Percentiles rank a stretch among this genome's conserved stretches.
phyloP scores from a whole-genome alignment of 2,113 vertebrate species.

The Eudyptes chrysolophus region DNA sequence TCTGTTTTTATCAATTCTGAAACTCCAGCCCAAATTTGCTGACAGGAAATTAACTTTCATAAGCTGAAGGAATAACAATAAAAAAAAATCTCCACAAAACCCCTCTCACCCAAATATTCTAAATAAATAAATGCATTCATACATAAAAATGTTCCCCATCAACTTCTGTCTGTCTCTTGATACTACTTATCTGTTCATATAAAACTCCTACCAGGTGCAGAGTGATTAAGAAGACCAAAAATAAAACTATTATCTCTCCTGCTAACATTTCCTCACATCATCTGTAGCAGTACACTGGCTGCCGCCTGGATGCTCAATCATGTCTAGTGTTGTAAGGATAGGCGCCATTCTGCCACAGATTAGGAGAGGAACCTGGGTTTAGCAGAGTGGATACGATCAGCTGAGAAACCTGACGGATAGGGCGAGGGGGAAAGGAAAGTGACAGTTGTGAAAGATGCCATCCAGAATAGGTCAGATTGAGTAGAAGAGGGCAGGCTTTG shows the following conservation, averaged over 20 bases:
- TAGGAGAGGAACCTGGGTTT: neutral
- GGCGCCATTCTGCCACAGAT: neutral
- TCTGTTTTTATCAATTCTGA: neutral
- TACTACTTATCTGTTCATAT: conserved; percentile 32
- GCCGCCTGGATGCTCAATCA: neutral
- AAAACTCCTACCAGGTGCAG: conserved; percentile 34
- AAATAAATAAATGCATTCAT: neutral
- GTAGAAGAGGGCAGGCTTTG: neutral
- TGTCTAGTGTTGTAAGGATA: neutral
- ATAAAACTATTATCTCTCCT: conserved; percentile 48
- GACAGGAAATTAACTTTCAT: neutral
- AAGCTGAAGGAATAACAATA: neutral
- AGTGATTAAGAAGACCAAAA: conserved; percentile 41
- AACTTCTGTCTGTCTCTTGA: conserved; percentile 32
- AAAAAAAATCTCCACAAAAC: neutral
- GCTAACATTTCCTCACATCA: conserved; percentile 22
- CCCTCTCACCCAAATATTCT: neutral
- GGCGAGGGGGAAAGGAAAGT: neutral
- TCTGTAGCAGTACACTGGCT: neutral
- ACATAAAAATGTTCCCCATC: neutral
- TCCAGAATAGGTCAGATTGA: neutral
- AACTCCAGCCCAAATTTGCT: neutral
- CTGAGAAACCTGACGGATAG: neutral
- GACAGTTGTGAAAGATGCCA: neutral
- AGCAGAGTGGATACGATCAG: neutral